Base-by-base conservation (phyloP, 2,113 vertebrate species). In the Lagopus leucura region DNA sequence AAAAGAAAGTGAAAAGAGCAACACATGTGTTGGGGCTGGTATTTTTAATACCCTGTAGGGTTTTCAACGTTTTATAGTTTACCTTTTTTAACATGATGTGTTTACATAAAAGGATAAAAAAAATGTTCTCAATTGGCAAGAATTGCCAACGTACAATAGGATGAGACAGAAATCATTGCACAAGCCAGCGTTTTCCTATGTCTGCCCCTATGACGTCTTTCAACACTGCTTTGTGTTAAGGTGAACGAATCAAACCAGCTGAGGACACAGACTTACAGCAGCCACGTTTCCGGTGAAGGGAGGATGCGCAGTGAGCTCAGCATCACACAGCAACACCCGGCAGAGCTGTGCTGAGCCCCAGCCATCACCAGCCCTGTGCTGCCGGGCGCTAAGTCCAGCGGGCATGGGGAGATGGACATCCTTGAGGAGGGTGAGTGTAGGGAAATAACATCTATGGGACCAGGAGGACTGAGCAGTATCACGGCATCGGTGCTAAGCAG, bases 1-100 rank as follows among this genome's bases (percentile, higher is more conserved):
- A 95, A 95, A 92, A 95, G 85, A 96, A 94, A 95, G 88, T 78
- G 70, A 95, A 97, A 93, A 96, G 69, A 91, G 21, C 43, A 95
- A 89, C 94, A 81, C 86, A 65, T 86, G 92, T 73, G 83, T 11
- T 20, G 88, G 91, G 70, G 60, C 76, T 1, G 0, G 71, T 93
- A 75, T 84, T 94, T 94, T 89, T 94, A 93, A 95, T 90, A 86
- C 94, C 93, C 96, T 89, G 86, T 73, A 94, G 74, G 82, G 76
- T 86, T 90, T 70, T 78, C 76, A 93, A 69, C 84, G 13, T 60
- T 83, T 91, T 90, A 92, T 88, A 86, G 83, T 92, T 94, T 93
- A 76, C 78, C 82, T 92, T 94, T 90, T 95, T 94, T 78, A 72
- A 57, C 86, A 79, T 6, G 5, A 82, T 89, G 36, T 92, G 80